phyloP scores from a whole-genome alignment of 2,797 vertebrate species.

The Dicrostonyx torquatus region DNA sequence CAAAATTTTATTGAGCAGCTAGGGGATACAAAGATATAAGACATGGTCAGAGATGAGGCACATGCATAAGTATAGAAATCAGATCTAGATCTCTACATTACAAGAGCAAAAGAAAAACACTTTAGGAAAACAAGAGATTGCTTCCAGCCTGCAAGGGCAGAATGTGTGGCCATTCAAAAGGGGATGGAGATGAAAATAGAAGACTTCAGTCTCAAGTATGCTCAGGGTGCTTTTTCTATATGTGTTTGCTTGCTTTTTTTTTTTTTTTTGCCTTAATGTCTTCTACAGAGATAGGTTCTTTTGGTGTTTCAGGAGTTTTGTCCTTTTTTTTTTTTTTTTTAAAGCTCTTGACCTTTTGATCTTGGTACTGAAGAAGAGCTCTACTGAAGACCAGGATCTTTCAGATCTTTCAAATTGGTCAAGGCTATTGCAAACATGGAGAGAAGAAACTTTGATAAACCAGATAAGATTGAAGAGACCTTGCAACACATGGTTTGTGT shows the following conservation, averaged over 20 bases:
- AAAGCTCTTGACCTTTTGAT: neutral
- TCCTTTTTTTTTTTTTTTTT: neutral
- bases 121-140: slow-evolving; percentile 31
- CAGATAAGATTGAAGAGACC: neutral
- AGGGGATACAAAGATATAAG: slow-evolving; percentile 64
- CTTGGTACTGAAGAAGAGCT: neutral
- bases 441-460: neutral
- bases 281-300: neutral
- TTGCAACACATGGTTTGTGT: neutral
- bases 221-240: neutral
- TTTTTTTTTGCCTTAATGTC: neutral
- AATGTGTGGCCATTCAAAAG: slow-evolving; percentile 47
- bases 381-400: neutral
- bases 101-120: slow-evolving; percentile 31
- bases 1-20: slow-evolving; percentile 69
- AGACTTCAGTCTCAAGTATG: slow-evolving; percentile 74
- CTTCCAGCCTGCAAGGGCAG: slow-evolving; percentile 59
- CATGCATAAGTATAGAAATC: slow-evolving; percentile 48
- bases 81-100: slow-evolving; percentile 44
- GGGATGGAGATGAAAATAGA: slow-evolving; percentile 72
- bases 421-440: neutral
- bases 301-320: neutral
- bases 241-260: too few species aligned
- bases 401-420: neutral
- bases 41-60: slow-evolving; percentile 43